A percentile compares a stretch with the other conserved stretches of the same genome.
Conservation (phyloP, 2,888 invertebrate genomes). For the Leptothorax acervorum region DNA sequence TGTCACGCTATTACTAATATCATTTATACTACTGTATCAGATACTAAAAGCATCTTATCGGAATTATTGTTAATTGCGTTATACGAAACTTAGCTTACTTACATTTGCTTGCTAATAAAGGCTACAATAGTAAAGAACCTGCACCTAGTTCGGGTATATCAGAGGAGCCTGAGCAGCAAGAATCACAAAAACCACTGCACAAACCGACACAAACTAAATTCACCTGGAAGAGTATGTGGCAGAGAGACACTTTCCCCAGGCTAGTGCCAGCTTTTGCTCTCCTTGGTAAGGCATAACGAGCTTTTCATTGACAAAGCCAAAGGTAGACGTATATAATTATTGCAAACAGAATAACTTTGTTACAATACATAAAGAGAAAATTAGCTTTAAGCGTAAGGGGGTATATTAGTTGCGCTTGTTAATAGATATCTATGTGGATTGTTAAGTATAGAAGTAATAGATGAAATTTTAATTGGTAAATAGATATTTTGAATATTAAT, state of each 20-base stretch:
- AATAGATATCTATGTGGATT: not conserved
- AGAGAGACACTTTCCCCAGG: slow-evolving; percentile 80
- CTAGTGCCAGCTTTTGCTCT: slow-evolving; percentile 82
- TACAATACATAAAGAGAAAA: not conserved
- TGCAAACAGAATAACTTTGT: slow-evolving; percentile 37
- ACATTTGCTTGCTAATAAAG: slow-evolving; percentile 81
- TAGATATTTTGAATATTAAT: not conserved
- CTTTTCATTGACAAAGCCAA: slow-evolving; percentile 60
- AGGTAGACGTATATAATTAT: slow-evolving; percentile 39
- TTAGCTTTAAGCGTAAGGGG: not conserved
- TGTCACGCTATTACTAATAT: slow-evolving; percentile 39
- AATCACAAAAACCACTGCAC: slow-evolving; percentile 71
- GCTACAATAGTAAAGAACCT: slow-evolving; percentile 76
- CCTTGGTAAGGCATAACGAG: slow-evolving; percentile 80
- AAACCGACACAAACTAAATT: slow-evolving; percentile 82
- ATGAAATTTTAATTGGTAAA: slow-evolving; percentile 10
- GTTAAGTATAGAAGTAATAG: not conserved
- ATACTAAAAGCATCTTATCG: slow-evolving; percentile 55
- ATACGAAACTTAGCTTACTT: slow-evolving; percentile 71
- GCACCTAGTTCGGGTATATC: slow-evolving; percentile 67
- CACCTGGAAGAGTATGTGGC: slow-evolving; percentile 81
- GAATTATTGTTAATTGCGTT: slow-evolving; percentile 56
- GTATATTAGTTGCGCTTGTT: not conserved
- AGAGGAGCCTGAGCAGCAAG: slow-evolving; percentile 74
- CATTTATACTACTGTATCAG: slow-evolving; percentile 29